Conservation (phyloP, 2,797 vertebrate genomes). For the Sebastes vulpes region DNA sequence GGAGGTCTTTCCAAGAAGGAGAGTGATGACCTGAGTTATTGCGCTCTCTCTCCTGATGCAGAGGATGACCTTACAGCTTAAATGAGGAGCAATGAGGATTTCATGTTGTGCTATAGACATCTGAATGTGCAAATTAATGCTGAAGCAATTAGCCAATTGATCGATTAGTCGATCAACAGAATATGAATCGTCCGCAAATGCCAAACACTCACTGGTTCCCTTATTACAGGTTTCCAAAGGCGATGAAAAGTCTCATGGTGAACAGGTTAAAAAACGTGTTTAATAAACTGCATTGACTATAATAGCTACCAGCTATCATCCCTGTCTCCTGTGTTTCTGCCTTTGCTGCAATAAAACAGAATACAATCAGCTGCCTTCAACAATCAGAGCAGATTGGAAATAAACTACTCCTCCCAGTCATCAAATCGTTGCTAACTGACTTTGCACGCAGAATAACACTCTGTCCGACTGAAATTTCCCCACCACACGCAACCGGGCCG, state of each 20-base stretch:
- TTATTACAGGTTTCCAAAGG: background rate
- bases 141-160: background rate
- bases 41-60: slow-evolving; percentile 20
- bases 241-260: background rate
- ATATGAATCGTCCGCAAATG: too few relatives aligned
- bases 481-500: slow-evolving; percentile 38
- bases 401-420: background rate
- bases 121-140: background rate
- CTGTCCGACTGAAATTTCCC: slow-evolving; percentile 38
- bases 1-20: slow-evolving; percentile 23
- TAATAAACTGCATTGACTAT: background rate
- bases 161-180: background rate
- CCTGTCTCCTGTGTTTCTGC: too few relatives aligned
- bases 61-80: slow-evolving; percentile 12
- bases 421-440: background rate
- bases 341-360: background rate
- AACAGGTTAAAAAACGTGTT: background rate
- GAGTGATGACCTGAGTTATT: slow-evolving; percentile 12
- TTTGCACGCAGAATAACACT: slow-evolving; percentile 34
- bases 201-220: too few relatives aligned
- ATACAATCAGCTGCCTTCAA: background rate
- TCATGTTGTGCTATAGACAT: background rate
- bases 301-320: background rate
- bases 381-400: background rate
- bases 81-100: background rate